Evolutionary conservation across 2,113 vertebrate genomes (phyloP).

Genomic region (Catagonus wagneri): DNA sequence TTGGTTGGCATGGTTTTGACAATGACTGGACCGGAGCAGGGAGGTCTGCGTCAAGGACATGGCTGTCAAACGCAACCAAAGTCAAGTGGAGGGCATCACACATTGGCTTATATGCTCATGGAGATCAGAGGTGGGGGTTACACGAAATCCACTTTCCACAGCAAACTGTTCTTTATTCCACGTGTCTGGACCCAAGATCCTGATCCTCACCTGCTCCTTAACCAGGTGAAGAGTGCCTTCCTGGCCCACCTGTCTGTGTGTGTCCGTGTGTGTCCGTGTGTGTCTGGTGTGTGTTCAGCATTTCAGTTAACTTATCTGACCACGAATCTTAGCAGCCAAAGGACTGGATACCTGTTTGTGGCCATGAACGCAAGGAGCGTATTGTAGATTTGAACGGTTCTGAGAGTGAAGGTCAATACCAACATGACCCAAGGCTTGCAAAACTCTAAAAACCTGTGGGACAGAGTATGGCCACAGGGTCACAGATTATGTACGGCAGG

Average conservation of each 20-base stretch:
- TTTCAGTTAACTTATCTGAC: background rate
- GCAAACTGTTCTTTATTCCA: background rate
- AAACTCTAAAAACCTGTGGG: background rate
- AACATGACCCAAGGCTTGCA: background rate
- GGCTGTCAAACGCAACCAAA: background rate
- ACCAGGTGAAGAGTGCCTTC: background rate
- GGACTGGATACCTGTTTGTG: background rate
- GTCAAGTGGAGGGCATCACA: fast-evolving
- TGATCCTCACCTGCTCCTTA: background rate
- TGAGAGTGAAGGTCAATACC: background rate
- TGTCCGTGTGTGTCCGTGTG: background rate
- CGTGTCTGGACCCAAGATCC: background rate
- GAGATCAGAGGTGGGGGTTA: background rate
- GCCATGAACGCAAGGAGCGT: too few species aligned
- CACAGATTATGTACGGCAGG: background rate
- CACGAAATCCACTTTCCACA: fast-evolving
- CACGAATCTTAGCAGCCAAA: background rate
- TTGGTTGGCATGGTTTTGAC: background rate
- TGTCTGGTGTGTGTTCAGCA: background rate
- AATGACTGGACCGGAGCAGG: background rate
- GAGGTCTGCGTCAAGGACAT: background rate
- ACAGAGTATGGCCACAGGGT: background rate
- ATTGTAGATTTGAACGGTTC: too few species aligned
- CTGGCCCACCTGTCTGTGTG: background rate
- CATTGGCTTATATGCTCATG: fast-evolving